Conservation (phyloP, 2,113 vertebrate genomes). For the Scartelaos histophorus region DNA sequence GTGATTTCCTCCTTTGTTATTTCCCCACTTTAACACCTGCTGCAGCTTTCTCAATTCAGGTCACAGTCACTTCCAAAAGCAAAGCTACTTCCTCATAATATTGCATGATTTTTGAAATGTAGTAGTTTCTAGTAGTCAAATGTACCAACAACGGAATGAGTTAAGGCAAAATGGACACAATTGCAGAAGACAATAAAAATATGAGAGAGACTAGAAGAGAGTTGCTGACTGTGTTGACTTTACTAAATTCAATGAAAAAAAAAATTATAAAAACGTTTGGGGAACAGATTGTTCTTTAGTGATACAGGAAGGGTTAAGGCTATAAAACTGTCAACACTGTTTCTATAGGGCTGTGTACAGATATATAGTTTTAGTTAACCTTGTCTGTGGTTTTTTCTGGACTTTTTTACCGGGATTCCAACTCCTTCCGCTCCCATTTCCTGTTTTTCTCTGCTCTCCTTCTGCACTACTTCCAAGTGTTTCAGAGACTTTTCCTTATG, state of each 20-base stretch:
- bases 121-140: background rate
- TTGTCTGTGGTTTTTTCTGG: background rate
- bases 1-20: background rate
- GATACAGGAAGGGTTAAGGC: background rate
- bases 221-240: too few species aligned
- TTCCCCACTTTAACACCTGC: background rate
- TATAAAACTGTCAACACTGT: background rate
- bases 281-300: background rate
- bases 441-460: conserved; percentile 19
- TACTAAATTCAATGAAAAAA: too few species aligned
- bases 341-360: background rate
- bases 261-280: background rate
- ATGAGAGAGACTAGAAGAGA: too few species aligned
- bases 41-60: background rate
- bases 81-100: background rate
- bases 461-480: conserved; percentile 16
- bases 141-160: background rate
- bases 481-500: background rate
- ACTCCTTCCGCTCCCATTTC: conserved; percentile 35
- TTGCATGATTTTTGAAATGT: background rate
- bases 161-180: background rate
- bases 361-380: background rate
- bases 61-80: background rate
- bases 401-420: conserved; percentile 27
- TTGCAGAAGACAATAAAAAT: too few species aligned